Percentiles rank a stretch among this genome's conserved stretches.
These are phyloP conservation scores for Oxygymnocypris stewartii DNA, from an alignment of 2,113 vertebrate species.

Conservation along the genomic window DNA sequence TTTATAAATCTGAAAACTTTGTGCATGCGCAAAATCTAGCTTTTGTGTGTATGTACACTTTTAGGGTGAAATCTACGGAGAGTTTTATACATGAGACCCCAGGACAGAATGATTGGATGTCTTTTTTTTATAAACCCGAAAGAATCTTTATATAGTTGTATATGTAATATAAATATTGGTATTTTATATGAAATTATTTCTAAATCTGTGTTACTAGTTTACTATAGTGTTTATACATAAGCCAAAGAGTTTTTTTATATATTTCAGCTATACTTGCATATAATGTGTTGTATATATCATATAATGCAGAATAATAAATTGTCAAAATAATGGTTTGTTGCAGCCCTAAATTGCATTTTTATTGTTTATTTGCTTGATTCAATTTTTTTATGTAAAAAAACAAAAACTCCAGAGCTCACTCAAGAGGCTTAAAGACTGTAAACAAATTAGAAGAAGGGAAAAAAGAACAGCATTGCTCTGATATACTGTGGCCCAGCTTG, in stretches of 20 bases:
- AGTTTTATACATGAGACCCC: neutral
- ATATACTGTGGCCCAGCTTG: constrained; percentile 39
- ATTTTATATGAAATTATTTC: neutral
- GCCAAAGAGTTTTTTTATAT: neutral
- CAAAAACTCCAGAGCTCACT: constrained; percentile 40
- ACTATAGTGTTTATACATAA: neutral
- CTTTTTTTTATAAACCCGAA: neutral
- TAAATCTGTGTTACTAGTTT: neutral
- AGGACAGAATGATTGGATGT: neutral
- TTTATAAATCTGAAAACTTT: too few relatives aligned
- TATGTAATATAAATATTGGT: neutral
- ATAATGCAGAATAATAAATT: neutral
- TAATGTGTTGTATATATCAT: neutral
- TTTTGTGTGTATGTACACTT: too few relatives aligned
- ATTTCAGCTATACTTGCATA: neutral
- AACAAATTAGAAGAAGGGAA: constrained; percentile 41
- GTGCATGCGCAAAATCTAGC: too few relatives aligned
- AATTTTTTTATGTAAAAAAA: neutral
- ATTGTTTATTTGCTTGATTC: constrained; percentile 29
- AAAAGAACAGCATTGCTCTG: constrained; percentile 31
- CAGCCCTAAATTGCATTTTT: neutral
- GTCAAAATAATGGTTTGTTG: neutral
- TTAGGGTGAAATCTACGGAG: too few relatives aligned
- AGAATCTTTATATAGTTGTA: neutral
- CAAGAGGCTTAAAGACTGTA: constrained; percentile 41